Conservation (phyloP, 2,797 vertebrate genomes). For the Sebastes baramenuke region DNA sequence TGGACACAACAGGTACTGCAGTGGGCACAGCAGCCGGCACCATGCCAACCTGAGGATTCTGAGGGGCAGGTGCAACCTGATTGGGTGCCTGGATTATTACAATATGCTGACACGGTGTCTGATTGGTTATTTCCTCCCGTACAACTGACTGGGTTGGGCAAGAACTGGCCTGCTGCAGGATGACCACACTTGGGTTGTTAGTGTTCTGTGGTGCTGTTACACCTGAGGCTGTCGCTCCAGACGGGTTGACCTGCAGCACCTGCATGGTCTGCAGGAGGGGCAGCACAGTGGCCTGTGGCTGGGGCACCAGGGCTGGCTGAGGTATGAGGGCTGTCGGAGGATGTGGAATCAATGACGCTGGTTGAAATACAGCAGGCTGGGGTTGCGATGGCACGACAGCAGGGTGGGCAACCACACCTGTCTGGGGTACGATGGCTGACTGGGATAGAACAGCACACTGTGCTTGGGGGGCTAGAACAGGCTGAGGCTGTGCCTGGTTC, state of each 20-base stretch:
- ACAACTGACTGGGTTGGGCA: constrained; percentile 85
- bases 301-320: constrained; percentile 73
- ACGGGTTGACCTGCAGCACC: constrained; percentile 93
- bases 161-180: constrained; percentile 92
- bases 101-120: constrained; percentile 94
- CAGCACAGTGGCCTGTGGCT: constrained; percentile 86
- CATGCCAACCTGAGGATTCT: constrained; percentile 85
- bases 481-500: constrained; percentile 60
- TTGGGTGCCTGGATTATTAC: constrained; percentile 97
- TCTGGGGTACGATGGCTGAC: constrained; percentile 71
- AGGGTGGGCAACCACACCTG: constrained; percentile 70
- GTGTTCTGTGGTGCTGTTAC: constrained; percentile 85
- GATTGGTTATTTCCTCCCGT: constrained; percentile 89
- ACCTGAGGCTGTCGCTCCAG: constrained; percentile 76
- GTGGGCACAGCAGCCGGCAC: constrained; percentile 82
- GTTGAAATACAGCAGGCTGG: constrained; percentile 74
- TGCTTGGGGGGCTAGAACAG: constrained; percentile 63
- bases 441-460: constrained; percentile 77
- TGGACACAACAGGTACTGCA: constrained; percentile 80
- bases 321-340: constrained; percentile 78
- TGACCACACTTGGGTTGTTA: constrained; percentile 92
- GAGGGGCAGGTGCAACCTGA: constrained; percentile 86
- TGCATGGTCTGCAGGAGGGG: constrained; percentile 96
- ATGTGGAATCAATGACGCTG: constrained; percentile 74
- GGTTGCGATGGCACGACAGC: constrained; percentile 64